Evolutionary conservation across 2,797 vertebrate genomes (phyloP).

Genomic region (Staurois parvus): DNA sequence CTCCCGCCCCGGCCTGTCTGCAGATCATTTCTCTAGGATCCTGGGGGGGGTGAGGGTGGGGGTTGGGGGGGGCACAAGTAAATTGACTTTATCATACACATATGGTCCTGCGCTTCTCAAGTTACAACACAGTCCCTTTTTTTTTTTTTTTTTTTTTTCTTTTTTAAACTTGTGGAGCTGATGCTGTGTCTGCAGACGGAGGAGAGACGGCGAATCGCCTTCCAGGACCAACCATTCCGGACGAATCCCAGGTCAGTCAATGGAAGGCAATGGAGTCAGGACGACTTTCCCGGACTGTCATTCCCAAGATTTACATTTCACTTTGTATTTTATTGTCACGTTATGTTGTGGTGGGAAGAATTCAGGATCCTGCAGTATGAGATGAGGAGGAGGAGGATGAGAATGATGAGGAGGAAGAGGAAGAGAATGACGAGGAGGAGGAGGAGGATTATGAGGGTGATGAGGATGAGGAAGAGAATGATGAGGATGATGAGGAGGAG

Average conservation of each 20-base stretch:
- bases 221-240: background rate
- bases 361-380: background rate
- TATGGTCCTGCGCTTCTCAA: slow-evolving; percentile 74
- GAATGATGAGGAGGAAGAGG: no score
- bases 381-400: no score
- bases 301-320: no score
- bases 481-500: no score
- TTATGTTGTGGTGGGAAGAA: no score
- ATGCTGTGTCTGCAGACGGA: slow-evolving; percentile 17
- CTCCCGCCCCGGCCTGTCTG: no score
- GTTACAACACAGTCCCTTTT: slow-evolving; percentile 72
- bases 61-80: slow-evolving; percentile 67
- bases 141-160: background rate
- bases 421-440: no score
- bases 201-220: slow-evolving; percentile 10
- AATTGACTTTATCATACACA: slow-evolving; percentile 74
- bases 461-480: no score
- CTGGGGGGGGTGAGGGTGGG: slow-evolving; percentile 66
- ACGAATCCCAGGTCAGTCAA: slow-evolving; percentile 35
- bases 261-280: background rate
- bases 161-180: background rate
- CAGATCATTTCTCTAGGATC: slow-evolving; percentile 65
- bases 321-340: no score
- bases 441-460: no score
- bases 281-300: no score